Evolutionary conservation across 2,113 vertebrate species (phyloP).

Genomic region (Herpetotheres cachinnans): DNA sequence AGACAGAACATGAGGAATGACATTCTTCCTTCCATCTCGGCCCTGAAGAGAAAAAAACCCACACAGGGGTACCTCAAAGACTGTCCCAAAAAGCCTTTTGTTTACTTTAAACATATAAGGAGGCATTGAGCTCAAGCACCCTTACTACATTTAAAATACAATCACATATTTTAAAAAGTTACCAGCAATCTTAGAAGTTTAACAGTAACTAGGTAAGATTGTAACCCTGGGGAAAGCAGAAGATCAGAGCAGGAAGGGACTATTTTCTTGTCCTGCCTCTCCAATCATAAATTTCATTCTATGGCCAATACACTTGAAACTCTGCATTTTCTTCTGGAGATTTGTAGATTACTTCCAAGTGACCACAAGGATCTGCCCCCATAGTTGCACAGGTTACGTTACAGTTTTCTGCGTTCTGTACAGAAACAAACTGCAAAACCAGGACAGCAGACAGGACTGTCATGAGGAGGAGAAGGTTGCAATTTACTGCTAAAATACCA

Average conservation of each 20-base stretch:
- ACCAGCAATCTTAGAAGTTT: not conserved
- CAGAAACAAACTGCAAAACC: not conserved
- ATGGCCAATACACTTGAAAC: not conserved
- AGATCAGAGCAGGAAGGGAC: not conserved
- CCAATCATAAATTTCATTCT: not conserved
- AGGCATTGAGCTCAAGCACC: not conserved
- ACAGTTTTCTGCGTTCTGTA: not conserved
- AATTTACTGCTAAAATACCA: not conserved
- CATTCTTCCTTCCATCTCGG: conserved; percentile 81
- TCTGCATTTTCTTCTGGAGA: not conserved
- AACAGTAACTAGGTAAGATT: not conserved
- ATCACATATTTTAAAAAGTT: not conserved
- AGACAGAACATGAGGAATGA: conserved; percentile 85
- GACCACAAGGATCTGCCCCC: not conserved
- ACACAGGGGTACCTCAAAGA: not conserved
- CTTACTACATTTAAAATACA: not conserved
- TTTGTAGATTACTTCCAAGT: not conserved
- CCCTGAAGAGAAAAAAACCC: conserved; percentile 70
- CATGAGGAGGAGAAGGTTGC: not conserved
- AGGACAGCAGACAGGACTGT: not conserved
- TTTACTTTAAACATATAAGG: not conserved
- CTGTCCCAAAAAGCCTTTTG: not conserved
- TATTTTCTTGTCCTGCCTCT: not conserved
- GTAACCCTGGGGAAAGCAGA: not conserved
- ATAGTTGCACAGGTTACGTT: not conserved